Evolutionary conservation across 2,113 vertebrate genomes (phyloP).

Genomic region (Gopherus flavomarginatus): DNA sequence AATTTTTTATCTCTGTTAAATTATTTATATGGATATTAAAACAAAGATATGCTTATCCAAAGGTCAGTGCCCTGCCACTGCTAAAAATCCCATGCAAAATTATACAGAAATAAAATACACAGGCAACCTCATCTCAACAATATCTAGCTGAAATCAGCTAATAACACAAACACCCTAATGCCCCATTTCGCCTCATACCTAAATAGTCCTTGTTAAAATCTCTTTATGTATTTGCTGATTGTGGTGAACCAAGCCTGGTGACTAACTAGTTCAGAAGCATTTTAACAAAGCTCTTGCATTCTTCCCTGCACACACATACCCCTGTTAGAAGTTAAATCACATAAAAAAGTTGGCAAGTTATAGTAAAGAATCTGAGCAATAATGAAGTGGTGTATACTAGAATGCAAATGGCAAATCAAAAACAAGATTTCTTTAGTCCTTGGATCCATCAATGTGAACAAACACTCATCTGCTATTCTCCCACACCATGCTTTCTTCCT

Average conservation of each 20-base stretch:
- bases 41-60: not conserved
- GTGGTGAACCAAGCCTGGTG: not conserved
- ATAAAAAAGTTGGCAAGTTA: not conserved
- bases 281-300: not conserved
- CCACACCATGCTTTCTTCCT: not conserved
- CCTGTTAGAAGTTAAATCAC: not conserved
- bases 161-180: not conserved
- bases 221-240: slow-evolving; percentile 19
- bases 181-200: slow-evolving; percentile 40
- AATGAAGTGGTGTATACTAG: not conserved
- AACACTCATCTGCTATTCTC: not conserved
- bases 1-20: not conserved
- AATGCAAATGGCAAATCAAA: not conserved
- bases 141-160: not conserved
- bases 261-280: not conserved
- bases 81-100: not conserved
- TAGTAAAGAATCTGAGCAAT: not conserved
- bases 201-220: not conserved
- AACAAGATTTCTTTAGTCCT: not conserved
- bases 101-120: not conserved
- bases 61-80: not conserved
- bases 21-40: not conserved
- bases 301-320: not conserved
- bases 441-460: not conserved
- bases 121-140: not conserved